Evolutionary conservation across 2,888 invertebrate species (phyloP).

Genomic region (Leptinotarsa rubiginosa): DNA sequence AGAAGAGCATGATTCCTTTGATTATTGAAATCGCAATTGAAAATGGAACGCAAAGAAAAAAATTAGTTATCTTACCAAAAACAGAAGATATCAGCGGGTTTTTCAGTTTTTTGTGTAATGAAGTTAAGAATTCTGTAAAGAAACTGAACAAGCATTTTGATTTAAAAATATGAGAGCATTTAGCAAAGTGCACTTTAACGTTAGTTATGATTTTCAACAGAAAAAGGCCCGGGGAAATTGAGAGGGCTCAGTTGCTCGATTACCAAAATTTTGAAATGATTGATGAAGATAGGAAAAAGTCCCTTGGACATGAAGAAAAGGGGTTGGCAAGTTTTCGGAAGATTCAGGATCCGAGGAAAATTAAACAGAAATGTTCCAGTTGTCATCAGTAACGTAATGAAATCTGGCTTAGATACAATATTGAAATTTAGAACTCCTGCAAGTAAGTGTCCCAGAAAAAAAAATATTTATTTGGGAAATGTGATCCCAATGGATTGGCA

Average conservation of each 20-base stretch:
- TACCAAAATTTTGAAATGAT: constrained; percentile 16
- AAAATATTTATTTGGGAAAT: constrained; percentile 15
- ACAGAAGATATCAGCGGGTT: constrained; percentile 7
- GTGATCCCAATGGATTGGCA: constrained; percentile 2
- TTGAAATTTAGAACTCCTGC: not conserved
- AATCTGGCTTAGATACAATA: not conserved
- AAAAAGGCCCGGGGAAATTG: constrained; percentile 13
- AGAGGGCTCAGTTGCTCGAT: constrained; percentile 14
- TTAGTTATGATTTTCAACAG: constrained; percentile 3
- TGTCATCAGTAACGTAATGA: constrained; percentile 5
- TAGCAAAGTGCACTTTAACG: constrained; percentile 12
- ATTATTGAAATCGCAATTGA: constrained; percentile 4
- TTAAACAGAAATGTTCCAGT: not conserved
- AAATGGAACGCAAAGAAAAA: constrained; percentile 3
- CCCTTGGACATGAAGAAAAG: constrained; percentile 11
- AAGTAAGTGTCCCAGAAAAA: constrained; percentile 3
- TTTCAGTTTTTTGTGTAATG: constrained; percentile 4
- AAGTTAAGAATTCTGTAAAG: not conserved
- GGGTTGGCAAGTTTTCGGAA: constrained; percentile 7
- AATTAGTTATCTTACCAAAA: constrained; percentile 8
- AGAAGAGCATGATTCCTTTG: constrained; percentile 11
- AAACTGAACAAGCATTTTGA: constrained; percentile 2
- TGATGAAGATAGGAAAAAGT: constrained; percentile 3
- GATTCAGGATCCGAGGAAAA: constrained; percentile 9
- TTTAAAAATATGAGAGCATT: not conserved